Percentiles rank a stretch among this genome's conserved stretches.
phyloP scores from a whole-genome alignment of 2,797 vertebrate species.

The Poecilia picta region DNA sequence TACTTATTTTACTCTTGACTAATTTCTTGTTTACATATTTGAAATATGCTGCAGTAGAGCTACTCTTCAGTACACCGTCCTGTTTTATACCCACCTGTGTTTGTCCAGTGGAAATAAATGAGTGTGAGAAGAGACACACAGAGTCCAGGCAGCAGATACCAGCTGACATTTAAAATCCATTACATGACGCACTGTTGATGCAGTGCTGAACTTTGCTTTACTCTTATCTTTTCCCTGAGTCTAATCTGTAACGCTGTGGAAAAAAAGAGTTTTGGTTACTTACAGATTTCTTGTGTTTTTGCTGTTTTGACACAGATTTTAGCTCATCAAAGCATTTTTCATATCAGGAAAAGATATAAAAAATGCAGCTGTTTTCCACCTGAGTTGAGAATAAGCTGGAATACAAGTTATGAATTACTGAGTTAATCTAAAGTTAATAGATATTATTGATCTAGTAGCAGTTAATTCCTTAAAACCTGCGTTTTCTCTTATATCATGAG shows the following conservation, averaged over 20 bases:
- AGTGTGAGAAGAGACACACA: not conserved
- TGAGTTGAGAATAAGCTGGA: not conserved
- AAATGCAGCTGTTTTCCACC: not conserved
- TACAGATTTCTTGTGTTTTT: not conserved
- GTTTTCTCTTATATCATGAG: too few relatives aligned
- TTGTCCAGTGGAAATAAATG: not conserved
- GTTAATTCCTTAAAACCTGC: too few relatives aligned
- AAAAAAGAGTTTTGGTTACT: not conserved
- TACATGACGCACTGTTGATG: not conserved
- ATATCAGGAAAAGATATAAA: not conserved
- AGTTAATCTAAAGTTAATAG: too few relatives aligned
- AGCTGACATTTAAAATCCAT: constrained; percentile 1
- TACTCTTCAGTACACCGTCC: not conserved
- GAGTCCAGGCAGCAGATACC: not conserved
- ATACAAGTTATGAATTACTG: not conserved
- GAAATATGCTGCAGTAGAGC: too few relatives aligned
- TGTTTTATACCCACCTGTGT: not conserved
- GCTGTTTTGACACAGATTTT: not conserved
- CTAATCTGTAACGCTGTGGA: not conserved
- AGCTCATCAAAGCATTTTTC: not conserved
- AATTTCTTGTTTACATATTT: too few relatives aligned
- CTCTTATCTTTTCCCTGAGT: not conserved
- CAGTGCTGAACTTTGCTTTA: not conserved
- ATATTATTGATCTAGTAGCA: too few relatives aligned
- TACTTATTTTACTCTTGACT: too few relatives aligned